Percentiles rank a stretch among this genome's conserved stretches.
Conservation (phyloP, 2,113 vertebrate species). For the Nothocercus julius region DNA sequence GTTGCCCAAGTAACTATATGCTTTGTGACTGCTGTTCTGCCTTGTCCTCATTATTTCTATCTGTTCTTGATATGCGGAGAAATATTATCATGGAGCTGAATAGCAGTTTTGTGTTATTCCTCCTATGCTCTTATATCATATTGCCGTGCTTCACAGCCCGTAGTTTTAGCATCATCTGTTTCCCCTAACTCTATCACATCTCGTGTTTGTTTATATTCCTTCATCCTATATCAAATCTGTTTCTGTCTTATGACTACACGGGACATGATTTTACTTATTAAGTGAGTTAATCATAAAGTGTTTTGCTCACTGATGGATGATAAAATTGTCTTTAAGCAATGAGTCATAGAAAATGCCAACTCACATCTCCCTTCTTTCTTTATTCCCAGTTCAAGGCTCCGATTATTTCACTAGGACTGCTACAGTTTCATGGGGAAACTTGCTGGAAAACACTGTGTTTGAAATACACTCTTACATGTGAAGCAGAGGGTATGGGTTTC, state of each 20-base stretch:
- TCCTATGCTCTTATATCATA: neutral
- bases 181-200: neutral
- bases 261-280: neutral
- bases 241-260: neutral
- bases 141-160: neutral
- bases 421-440: neutral
- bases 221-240: neutral
- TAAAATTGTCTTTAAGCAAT: neutral
- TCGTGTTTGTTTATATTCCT: neutral
- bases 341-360: neutral
- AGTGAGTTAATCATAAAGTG: neutral
- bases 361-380: neutral
- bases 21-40: neutral
- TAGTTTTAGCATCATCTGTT: neutral
- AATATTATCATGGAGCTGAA: neutral
- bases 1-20: neutral
- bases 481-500: neutral
- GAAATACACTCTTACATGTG: neutral
- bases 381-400: neutral
- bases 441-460: neutral
- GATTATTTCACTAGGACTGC: neutral
- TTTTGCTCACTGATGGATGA: neutral
- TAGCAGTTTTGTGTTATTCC: neutral
- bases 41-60: neutral
- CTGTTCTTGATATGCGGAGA: neutral